A percentile compares a stretch with the other conserved stretches of the same genome.
These are phyloP conservation scores for Notarius quadriscutis DNA, from an alignment of 2,113 vertebrate genomes.

Conservation along the genomic window DNA sequence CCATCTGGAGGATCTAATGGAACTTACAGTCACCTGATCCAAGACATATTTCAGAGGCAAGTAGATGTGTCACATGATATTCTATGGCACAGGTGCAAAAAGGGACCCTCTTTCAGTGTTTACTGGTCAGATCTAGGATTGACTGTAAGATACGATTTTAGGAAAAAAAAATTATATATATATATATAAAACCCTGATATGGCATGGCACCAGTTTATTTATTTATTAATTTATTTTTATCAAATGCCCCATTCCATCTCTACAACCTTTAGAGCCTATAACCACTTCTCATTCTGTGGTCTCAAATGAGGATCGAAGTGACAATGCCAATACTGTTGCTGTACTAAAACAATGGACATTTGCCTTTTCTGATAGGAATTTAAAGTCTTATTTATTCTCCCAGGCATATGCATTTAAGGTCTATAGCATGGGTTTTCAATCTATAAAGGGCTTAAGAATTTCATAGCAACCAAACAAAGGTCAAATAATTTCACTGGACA, in stretches of 20 bases:
- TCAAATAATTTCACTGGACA: background rate
- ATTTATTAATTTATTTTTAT: background rate
- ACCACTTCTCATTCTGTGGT: background rate
- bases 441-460: background rate
- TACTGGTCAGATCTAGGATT: background rate
- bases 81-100: background rate
- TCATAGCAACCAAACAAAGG: background rate
- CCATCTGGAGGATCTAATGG: conserved; percentile 9
- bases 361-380: background rate
- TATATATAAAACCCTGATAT: background rate
- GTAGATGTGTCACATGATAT: background rate
- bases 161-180: too few relatives aligned
- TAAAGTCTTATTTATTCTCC: background rate
- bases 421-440: too few relatives aligned
- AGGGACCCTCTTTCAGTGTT: background rate
- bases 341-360: background rate
- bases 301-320: background rate
- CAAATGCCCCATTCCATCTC: background rate
- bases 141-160: background rate
- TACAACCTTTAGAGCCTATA: background rate
- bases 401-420: background rate
- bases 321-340: background rate
- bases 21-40: background rate
- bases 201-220: background rate
- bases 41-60: too few relatives aligned